Evolutionary conservation across 1,140 invertebrate genomes (phyloP), one percentile per base, ranked within the genome.

Genomic region (Euglossa dilemma): DNA sequence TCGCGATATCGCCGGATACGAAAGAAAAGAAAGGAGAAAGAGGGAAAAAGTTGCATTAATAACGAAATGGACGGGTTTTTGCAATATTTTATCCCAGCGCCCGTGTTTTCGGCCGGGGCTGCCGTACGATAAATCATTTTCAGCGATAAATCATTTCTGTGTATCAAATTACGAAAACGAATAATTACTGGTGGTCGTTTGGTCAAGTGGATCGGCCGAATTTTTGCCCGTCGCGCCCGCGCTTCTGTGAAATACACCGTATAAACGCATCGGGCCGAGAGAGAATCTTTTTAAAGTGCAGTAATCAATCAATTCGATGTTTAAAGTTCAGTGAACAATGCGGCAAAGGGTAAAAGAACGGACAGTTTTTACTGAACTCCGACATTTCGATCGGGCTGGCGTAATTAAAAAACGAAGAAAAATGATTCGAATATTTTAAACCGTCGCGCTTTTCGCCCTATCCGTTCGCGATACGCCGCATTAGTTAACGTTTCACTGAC

Each of bases 221-320:
- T 63, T 80, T 80, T 81, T 81, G 80, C 14, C 45, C 25, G 23
- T 56, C 67, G 77, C 45, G n/a, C 9, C 6, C 20, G 16, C 11
- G 66, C 23, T 59, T n/a, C 64, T 66, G 79, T 75, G 72, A 75
- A 75, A 81, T 75, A 66, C 36, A 75, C 71, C 61, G 71, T 66
- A 75, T 75, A 75, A 80, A 81, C 20, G 71, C 80, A 81, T n/a
- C 63, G 61, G 56, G 20, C 52, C 43, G 80, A 75, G 45, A 74
- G 61, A 50, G 52, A 76, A 75, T 74, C 72, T 81, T 81, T 81
- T 81, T 81, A 81, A 81, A 66, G 61, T 45, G 52, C 50, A 67
- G 72, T 76, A 76, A 81, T 76, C 80, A 81, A 81, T 81, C 80
- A 81, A 59, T 66, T 81, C 63, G 80, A 81, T 81, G 72, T 81